Evolutionary conservation across 1,140 invertebrate genomes (phyloP), one percentile per base, ranked within the genome.

Genomic region (Drosophila sucinea): DNA sequence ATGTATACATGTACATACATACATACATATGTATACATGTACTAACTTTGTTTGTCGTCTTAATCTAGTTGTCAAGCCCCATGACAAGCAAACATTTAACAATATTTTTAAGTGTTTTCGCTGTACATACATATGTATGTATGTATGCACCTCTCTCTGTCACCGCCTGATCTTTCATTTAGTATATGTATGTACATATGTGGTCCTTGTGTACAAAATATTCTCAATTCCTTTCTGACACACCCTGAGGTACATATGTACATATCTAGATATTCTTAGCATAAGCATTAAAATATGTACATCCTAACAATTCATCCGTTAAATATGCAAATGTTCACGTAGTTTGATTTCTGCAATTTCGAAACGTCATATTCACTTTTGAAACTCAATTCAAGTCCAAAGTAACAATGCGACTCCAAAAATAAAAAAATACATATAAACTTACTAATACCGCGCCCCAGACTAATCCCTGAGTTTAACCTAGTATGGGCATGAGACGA

Each of bases 301-400:
- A 51, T 51, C 8, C 23, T 10, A 23, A 27, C 25, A 51, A 51
- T 51, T 35, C 32, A 58, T 6, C 57, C 57, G 71, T 70, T 70
- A 27, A 30, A 57, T 61, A 75, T 75, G 73, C 69, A 71, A 75
- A 71, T 75, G 66, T 62, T 71, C 58, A 58, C 32, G 74, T 77
- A 66, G 73, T 77, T 73, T 74, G 71, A 77, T 77, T 77, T 74
- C 58, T 70, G 47, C 66, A 77, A 74, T 77, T 77, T 74, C 57
- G 57, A 77, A 77, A 77, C 75, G 75, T 77, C 75, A 77, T 77
- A 64, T 72, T 65, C 58, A 44, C 71, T 77, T 67, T 74, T 70
- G 75, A 77, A 77, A 74, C 40, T 55, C 51, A 77, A 73, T 70
- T 74, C 71, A 74, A 74, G 75, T 77, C 75, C 75, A 77, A 77